phyloP scores from a whole-genome alignment of 2,797 vertebrate species.

The Eulemur rubriventer region DNA sequence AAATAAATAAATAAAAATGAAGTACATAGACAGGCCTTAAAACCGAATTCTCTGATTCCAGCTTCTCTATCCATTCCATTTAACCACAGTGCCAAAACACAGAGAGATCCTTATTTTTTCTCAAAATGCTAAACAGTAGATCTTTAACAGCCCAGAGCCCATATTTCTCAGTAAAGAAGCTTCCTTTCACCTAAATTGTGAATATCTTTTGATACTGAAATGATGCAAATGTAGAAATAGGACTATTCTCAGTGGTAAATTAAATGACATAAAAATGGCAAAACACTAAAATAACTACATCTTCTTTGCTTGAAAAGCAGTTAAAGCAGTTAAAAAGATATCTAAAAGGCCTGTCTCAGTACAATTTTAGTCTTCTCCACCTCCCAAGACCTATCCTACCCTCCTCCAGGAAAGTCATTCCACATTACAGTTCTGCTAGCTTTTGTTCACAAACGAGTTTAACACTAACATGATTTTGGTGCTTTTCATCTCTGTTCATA shows the following conservation, averaged over 20 bases:
- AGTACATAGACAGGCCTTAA: not conserved
- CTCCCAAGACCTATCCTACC: not conserved
- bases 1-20: not conserved
- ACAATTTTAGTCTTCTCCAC: not conserved
- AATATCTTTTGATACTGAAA: constrained; percentile 64
- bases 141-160: constrained; percentile 17
- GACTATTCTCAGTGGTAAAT: constrained; percentile 58
- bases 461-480: not conserved
- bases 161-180: constrained; percentile 12
- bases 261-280: constrained; percentile 63
- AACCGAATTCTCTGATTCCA: not conserved
- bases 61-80: not conserved
- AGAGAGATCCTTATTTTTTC: not conserved
- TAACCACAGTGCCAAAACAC: not conserved
- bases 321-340: constrained; percentile 3
- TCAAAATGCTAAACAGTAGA: not conserved
- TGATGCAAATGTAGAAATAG: constrained; percentile 55
- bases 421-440: constrained; percentile 16
- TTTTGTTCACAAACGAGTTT: not conserved
- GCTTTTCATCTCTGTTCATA: not conserved
- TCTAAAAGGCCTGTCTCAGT: constrained; percentile 6
- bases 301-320: not conserved
- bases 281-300: constrained; percentile 29
- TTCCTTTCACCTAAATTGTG: constrained; percentile 64
- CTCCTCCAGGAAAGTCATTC: constrained; percentile 41